Evolutionary conservation across 2,113 vertebrate genomes (phyloP), one percentile per base, ranked within the genome.

Genomic region (Barnardius zonarius): DNA sequence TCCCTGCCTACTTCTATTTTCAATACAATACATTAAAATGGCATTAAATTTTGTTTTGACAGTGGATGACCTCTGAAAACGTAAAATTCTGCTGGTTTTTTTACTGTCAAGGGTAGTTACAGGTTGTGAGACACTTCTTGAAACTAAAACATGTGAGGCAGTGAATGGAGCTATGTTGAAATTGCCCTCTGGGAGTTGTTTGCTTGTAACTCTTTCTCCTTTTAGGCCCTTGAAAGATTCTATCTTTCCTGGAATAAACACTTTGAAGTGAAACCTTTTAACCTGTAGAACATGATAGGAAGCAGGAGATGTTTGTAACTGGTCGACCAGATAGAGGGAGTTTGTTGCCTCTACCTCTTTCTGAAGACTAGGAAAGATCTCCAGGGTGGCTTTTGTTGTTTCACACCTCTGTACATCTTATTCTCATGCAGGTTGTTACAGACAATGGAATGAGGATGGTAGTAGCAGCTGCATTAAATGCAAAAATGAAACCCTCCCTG

Each of bases 381-480:
- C 15, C 14, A 14, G 13, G 16, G 43, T 73, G 1, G 1, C 23
- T 51, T 78, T 2, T 30, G 6, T 25, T 59, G 48, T 13, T 70
- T 64, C 46, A 20, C 18, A 19, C n/a, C 2, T 35, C 17, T 88
- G 23, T 46, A 6, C 16, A 0, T 68, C 30, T 41, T 20, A 4
- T 51, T 74, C 15, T n/a, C 24, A 5, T 6, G 4, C 96, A 99
- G 99, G 99, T 80, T 99, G 99, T 96, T 98, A 98, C 94, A 68
- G 98, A 79, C 97, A 92, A 19, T 92, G 98, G 96, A 97, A 98
- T 2, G 98, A 98, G 81, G 98, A 99, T 35, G 98, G 97, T 66
- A 99, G 98, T 14, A 96, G 97, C 73, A 96, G 98, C 93, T 99
- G 99, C 69, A 84, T 99, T 89, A 98, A 94, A 5, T 99, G 99